These are phyloP conservation scores for Orius laevigatus DNA, from an alignment of 1,140 invertebrate species.

Conservation along the genomic window DNA sequence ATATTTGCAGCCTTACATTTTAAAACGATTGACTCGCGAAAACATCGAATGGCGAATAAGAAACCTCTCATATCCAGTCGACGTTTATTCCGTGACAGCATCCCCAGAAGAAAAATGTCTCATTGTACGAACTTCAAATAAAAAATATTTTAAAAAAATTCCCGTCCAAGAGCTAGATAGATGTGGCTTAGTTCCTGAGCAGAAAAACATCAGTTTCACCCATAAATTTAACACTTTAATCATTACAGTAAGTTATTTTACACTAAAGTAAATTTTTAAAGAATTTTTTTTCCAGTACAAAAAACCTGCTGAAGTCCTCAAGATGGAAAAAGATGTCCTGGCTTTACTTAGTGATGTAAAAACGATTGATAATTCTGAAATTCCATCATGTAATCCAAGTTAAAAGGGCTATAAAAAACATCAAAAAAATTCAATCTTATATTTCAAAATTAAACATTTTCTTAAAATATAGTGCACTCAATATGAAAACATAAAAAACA, in stretches of 20 bases:
- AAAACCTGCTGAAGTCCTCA: constrained; percentile 47
- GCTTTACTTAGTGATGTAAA: constrained; percentile 34
- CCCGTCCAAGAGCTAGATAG: constrained; percentile 49
- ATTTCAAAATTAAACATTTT: not conserved
- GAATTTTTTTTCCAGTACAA: constrained; percentile 45
- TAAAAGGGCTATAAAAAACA: constrained; percentile 3
- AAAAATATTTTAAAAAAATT: constrained; percentile 67
- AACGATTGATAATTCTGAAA: constrained; percentile 33
- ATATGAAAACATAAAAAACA: too few relatives aligned
- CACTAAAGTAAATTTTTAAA: too few relatives aligned
- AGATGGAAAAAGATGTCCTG: constrained; percentile 46
- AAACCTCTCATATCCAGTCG: constrained; percentile 53
- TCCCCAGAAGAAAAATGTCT: constrained; percentile 43
- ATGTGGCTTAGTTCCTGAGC: constrained; percentile 39
- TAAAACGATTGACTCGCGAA: constrained; percentile 50
- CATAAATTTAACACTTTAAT: constrained; percentile 65
- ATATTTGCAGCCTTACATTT: constrained; percentile 43
- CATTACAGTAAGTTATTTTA: constrained; percentile 40
- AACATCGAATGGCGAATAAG: constrained; percentile 65
- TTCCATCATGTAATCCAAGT: constrained; percentile 21
- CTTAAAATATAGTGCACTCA: too few relatives aligned
- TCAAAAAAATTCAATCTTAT: not conserved
- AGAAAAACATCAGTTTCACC: constrained; percentile 41
- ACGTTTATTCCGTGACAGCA: constrained; percentile 48
- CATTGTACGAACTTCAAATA: constrained; percentile 53